phyloP scores from a whole-genome alignment of 2,797 vertebrate species.

The Rhinichthys osculus region DNA sequence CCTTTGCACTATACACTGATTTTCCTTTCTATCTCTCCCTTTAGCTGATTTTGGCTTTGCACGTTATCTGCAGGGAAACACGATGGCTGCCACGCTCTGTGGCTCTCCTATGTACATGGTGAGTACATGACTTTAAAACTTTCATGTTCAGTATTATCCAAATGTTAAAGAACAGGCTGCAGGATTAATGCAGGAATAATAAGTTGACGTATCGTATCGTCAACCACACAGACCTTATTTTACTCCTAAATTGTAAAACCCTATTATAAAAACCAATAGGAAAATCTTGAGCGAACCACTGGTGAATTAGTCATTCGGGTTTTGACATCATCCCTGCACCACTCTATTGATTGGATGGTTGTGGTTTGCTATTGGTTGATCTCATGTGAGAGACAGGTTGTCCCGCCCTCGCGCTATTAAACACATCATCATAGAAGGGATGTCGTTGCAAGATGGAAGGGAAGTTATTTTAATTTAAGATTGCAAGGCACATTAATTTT shows the following conservation, averaged over 20 bases:
- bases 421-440: neutral
- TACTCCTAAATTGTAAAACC: neutral
- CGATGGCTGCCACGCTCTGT: constrained; percentile 95
- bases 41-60: constrained; percentile 97
- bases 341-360: neutral
- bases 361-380: neutral
- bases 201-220: neutral
- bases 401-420: neutral
- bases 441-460: neutral
- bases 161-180: neutral
- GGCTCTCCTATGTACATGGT: constrained; percentile 99
- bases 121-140: constrained; percentile 60
- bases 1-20: neutral
- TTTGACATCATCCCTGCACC: neutral
- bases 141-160: neutral
- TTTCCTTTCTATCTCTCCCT: constrained; percentile 49
- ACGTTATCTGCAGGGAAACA: constrained; percentile 93
- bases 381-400: neutral
- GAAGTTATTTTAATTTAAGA: neutral
- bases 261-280: neutral
- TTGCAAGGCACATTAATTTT: neutral
- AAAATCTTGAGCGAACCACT: neutral
- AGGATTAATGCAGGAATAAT: neutral
- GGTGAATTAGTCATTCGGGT: neutral
- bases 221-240: neutral